These are phyloP conservation scores for Euura saliciscinereae DNA, from an alignment of 1,140 invertebrate genomes.

Conservation along the genomic window DNA sequence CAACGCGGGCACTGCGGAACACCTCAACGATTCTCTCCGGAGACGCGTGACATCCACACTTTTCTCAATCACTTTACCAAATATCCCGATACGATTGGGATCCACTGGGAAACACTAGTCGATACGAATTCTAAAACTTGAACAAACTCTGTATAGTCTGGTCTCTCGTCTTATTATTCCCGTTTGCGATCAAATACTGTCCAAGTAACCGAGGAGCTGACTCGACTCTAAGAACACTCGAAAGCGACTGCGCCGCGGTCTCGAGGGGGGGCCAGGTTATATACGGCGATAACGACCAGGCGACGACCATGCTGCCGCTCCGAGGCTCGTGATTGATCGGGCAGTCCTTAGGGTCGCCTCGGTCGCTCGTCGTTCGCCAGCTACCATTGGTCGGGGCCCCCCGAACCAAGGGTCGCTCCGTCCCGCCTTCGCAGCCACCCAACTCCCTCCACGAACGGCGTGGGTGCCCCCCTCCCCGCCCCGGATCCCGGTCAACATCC, in stretches of 20 bases:
- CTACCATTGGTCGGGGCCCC: not conserved
- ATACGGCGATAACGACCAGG: slow-evolving; percentile 6
- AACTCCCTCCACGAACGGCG: not conserved
- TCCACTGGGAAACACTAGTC: too few relatives aligned
- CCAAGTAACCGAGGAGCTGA: not conserved
- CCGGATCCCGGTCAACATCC: not conserved
- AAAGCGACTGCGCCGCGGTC: not conserved
- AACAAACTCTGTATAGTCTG: too few relatives aligned
- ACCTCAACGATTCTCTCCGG: too few relatives aligned
- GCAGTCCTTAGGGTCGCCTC: not conserved
- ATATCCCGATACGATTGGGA: too few relatives aligned
- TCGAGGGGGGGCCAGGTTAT: not conserved
- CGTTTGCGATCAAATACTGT: too few relatives aligned
- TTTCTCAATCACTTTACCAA: too few relatives aligned
- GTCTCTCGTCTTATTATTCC: too few relatives aligned
- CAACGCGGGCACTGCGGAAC: too few relatives aligned
- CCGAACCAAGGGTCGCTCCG: not conserved
- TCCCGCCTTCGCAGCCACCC: not conserved
- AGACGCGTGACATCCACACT: too few relatives aligned
- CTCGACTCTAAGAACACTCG: not conserved
- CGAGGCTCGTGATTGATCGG: slow-evolving; percentile 2
- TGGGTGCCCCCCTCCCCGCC: not conserved
- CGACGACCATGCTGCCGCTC: not conserved
- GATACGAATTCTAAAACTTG: too few relatives aligned
- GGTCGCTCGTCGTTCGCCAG: not conserved